These are phyloP conservation scores for Rhamnusium bicolor DNA, from an alignment of 2,888 invertebrate species.

Conservation along the genomic window DNA sequence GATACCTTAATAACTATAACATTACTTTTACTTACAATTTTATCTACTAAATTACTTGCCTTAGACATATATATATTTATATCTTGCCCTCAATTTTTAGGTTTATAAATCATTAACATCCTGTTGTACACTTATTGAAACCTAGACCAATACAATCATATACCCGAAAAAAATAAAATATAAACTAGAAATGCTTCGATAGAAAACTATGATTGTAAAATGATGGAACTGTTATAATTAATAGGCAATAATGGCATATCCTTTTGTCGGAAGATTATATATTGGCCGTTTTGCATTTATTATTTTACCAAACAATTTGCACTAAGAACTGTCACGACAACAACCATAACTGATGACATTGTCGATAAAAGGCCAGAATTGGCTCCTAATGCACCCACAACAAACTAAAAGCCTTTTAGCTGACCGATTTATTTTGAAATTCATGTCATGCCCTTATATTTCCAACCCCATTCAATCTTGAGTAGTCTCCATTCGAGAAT, in stretches of 20 bases:
- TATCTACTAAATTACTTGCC: no score
- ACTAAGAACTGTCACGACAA: neutral
- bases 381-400: neutral
- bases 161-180: no score
- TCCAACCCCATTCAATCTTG: constrained; percentile 1
- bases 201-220: no score
- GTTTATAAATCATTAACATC: no score
- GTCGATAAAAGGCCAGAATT: neutral
- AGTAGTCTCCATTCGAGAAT: neutral
- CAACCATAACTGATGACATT: neutral
- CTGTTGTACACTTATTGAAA: no score
- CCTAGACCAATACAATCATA: no score
- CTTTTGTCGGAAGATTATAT: neutral
- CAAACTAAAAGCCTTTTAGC: neutral
- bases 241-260: neutral
- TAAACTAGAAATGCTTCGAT: no score
- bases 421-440: neutral
- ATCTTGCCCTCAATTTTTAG: no score
- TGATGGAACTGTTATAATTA: no score
- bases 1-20: no score
- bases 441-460: neutral
- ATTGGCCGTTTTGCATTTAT: neutral
- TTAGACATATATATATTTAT: no score
- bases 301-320: neutral
- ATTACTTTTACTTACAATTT: no score